These are phyloP conservation scores for Melinaea menophilus DNA, from an alignment of 2,888 invertebrate genomes.

Conservation along the genomic window DNA sequence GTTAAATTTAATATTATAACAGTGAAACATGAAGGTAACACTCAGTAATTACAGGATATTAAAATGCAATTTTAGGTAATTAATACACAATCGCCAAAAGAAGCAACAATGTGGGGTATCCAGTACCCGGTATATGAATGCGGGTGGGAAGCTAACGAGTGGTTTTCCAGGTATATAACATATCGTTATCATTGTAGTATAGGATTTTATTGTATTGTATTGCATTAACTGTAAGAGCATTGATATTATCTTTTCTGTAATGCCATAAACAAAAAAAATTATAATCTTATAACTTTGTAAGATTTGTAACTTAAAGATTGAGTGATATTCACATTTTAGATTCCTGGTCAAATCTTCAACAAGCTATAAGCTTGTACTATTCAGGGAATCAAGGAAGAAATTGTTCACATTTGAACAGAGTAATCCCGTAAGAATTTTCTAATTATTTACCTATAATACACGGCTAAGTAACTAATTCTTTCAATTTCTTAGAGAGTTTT, in stretches of 20 bases:
- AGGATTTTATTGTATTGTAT: no score
- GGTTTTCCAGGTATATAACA: constrained; percentile 80
- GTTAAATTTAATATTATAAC: no score
- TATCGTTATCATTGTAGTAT: no score
- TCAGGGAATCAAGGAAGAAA: constrained; percentile 35
- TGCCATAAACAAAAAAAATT: no score
- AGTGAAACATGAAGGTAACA: no score
- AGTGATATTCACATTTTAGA: constrained; percentile 44
- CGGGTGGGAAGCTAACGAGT: constrained; percentile 83
- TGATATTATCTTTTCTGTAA: no score
- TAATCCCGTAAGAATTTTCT: constrained; percentile 55
- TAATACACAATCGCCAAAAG: constrained; percentile 39
- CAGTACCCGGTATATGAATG: constrained; percentile 82
- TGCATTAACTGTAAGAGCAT: no score
- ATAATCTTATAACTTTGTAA: no score
- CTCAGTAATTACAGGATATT: no score
- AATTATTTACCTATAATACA: no score
- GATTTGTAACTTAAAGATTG: background rate
- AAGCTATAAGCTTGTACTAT: constrained; percentile 79
- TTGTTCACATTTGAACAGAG: constrained; percentile 52
- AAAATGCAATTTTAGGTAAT: no score
- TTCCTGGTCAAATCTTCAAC: constrained; percentile 68
- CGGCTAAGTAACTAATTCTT: background rate
- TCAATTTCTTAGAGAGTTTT: constrained; percentile 75
- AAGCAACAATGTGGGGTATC: constrained; percentile 77